These are phyloP conservation scores for Platygyra sinensis DNA, from an alignment of 64 coral and sea anemone genomes.

Conservation along the genomic window DNA sequence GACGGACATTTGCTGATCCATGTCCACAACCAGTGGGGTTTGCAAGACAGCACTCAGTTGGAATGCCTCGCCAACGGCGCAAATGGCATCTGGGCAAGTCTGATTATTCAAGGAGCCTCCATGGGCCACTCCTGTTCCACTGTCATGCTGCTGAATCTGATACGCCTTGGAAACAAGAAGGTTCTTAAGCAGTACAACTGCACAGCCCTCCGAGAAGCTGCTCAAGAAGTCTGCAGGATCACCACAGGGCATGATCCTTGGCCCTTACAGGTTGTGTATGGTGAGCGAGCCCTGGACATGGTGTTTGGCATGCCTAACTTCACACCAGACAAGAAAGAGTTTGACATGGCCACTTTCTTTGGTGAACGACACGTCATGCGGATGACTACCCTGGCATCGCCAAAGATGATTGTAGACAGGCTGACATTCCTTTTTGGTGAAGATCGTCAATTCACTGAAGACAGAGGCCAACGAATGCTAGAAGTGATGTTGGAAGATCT, in stretches of 20 bases:
- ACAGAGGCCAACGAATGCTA: slow-evolving; percentile 59
- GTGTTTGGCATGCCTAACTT: slow-evolving; percentile 71
- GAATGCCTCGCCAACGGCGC: slow-evolving; percentile 66
- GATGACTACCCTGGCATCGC: slow-evolving; percentile 75
- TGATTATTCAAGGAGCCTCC: slow-evolving; percentile 68
- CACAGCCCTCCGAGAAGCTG: slow-evolving; percentile 48
- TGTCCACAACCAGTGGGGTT: slow-evolving; percentile 77
- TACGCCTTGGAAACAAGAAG: slow-evolving; percentile 79
- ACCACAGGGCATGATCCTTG: slow-evolving; percentile 52
- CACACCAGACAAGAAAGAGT: slow-evolving; percentile 46
- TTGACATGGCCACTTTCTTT: slow-evolving; percentile 77
- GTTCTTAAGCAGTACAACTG: slow-evolving; percentile 67
- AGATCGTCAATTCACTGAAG: slow-evolving; percentile 71
- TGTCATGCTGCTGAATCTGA: slow-evolving; percentile 77
- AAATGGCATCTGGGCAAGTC: slow-evolving; percentile 81
- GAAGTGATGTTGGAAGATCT: slow-evolving; percentile 83
- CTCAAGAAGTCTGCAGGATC: slow-evolving; percentile 41
- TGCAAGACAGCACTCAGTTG: slow-evolving; percentile 56
- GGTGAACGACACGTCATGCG: slow-evolving; percentile 72
- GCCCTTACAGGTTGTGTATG: slow-evolving; percentile 66
- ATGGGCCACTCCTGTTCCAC: slow-evolving; percentile 73
- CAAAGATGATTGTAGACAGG: slow-evolving; percentile 55
- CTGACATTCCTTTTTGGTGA: slow-evolving; percentile 63
- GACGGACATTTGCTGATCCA: slow-evolving; percentile 77
- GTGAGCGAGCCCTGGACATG: slow-evolving; percentile 77